A percentile compares a stretch with the other conserved stretches of the same genome.
Evolutionary conservation across 2,888 invertebrate species (phyloP).

Genomic region (Brenthis hecate): DNA sequence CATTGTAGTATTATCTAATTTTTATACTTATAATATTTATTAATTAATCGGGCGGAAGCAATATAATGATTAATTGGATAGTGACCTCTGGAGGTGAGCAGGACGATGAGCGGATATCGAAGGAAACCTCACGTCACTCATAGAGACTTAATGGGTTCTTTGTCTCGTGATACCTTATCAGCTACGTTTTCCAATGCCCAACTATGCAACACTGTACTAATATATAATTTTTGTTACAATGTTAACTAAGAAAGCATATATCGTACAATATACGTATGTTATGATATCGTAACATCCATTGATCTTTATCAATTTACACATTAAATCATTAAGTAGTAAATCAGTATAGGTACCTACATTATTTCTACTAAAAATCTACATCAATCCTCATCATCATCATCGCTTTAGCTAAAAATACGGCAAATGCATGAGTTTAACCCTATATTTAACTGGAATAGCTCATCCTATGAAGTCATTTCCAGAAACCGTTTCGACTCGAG

Average conservation of each 20-base stretch:
- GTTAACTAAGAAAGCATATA: too few species aligned
- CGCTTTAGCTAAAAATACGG: conserved; percentile 12
- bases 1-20: too few species aligned
- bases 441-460: conserved; percentile 34
- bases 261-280: too few species aligned
- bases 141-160: conserved; percentile 77
- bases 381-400: too few species aligned
- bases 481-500: conserved; percentile 50
- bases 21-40: conserved; percentile 21
- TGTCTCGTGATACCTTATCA: conserved; percentile 78
- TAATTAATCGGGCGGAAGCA: conserved; percentile 60
- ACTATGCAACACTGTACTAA: conserved; percentile 12
- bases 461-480: conserved; percentile 47
- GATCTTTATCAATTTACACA: conserved; percentile 1
- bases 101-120: conserved; percentile 71
- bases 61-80: conserved; percentile 77
- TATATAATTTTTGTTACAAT: conserved; percentile 5
- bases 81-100: conserved; percentile 73
- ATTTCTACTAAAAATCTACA: too few species aligned
- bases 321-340: neutral
- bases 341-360: neutral
- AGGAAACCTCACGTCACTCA: conserved; percentile 79
- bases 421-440: conserved; percentile 25
- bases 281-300: conserved; percentile 5
- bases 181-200: conserved; percentile 3